Conservation (phyloP, 2,888 invertebrate species). For the Agapostemon virescens region DNA sequence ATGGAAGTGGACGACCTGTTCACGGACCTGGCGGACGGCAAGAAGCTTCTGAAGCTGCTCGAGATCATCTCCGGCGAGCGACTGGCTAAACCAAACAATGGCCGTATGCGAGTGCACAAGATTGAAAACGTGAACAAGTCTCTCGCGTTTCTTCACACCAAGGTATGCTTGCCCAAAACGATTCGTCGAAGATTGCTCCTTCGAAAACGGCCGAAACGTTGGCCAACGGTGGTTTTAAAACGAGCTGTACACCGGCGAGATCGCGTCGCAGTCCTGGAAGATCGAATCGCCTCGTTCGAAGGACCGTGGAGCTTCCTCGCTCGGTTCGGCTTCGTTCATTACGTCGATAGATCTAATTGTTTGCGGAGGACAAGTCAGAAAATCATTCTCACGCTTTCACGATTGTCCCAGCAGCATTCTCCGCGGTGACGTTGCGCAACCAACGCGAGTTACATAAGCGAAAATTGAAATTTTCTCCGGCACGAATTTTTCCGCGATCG, state of each 20-base stretch:
- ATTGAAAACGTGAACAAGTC: slow-evolving; percentile 99
- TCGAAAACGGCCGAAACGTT: not conserved
- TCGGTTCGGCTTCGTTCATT: slow-evolving; percentile 13
- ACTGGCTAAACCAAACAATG: slow-evolving; percentile 97
- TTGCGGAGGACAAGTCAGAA: slow-evolving; percentile 10
- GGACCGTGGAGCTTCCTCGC: not conserved
- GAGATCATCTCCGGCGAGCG: slow-evolving; percentile 99
- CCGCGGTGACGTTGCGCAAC: slow-evolving; percentile 27
- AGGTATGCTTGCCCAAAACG: slow-evolving; percentile 82
- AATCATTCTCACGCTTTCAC: slow-evolving; percentile 52
- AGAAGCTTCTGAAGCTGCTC: slow-evolving; percentile 93
- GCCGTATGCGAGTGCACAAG: slow-evolving; percentile 98
- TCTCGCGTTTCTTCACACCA: slow-evolving; percentile 96
- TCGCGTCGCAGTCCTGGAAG: not conserved
- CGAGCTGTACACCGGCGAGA: not conserved
- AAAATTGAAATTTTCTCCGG: slow-evolving; percentile 45
- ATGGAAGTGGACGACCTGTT: slow-evolving; percentile 99
- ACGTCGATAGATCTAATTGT: slow-evolving; percentile 36
- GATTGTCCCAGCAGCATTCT: slow-evolving; percentile 37
- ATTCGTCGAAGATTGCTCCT: not conserved
- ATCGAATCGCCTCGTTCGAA: not conserved
- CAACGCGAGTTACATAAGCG: slow-evolving; percentile 19
- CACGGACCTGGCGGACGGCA: slow-evolving; percentile 96
- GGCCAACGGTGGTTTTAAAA: not conserved
- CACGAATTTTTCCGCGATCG: slow-evolving; percentile 1